Percentiles rank a stretch among this genome's conserved stretches.
Conservation (phyloP, 2,113 vertebrate genomes). For the Pleuronectes platessa region DNA sequence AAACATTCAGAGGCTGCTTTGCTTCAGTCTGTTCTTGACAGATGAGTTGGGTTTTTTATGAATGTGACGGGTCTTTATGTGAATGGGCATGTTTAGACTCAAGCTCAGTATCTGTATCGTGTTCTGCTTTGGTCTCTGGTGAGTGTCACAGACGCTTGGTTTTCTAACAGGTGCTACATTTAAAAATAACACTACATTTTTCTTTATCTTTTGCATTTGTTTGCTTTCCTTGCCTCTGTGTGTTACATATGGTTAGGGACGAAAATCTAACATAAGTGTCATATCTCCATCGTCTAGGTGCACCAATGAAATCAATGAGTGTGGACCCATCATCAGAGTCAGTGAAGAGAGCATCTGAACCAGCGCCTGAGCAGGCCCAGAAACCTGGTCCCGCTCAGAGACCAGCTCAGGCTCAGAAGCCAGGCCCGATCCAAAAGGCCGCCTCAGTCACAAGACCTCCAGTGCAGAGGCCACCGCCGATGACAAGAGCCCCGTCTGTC, state of each 20-base stretch:
- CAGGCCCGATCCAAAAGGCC: conserved; percentile 76
- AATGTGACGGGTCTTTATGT: conserved; percentile 43
- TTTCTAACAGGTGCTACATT: conserved; percentile 72
- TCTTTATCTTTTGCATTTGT: background rate
- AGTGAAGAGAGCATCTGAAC: conserved; percentile 82
- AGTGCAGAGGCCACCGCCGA: conserved; percentile 75
- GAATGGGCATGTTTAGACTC: conserved; percentile 54
- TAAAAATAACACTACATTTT: conserved; percentile 48
- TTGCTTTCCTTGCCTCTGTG: conserved; percentile 74
- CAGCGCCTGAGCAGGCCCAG: conserved; percentile 81
- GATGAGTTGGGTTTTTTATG: conserved; percentile 40
- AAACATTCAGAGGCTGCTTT: conserved; percentile 45
- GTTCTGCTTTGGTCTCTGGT: conserved; percentile 67
- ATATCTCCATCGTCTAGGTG: conserved; percentile 86
- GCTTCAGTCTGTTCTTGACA: conserved; percentile 18
- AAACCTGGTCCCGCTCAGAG: conserved; percentile 81
- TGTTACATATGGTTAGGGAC: conserved; percentile 47
- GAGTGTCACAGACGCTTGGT: conserved; percentile 49
- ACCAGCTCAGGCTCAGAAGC: conserved; percentile 71
- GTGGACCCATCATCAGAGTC: conserved; percentile 87
- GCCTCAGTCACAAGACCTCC: conserved; percentile 74
- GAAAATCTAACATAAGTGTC: conserved; percentile 75
- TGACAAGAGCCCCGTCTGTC: conserved; percentile 72
- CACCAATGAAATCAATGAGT: conserved; percentile 91
- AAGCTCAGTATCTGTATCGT: conserved; percentile 36